Percentiles rank a stretch among this genome's conserved stretches.
Conservation (phyloP, 53 echinoderm and acorn worm genomes). For the Zoroaster sp. region DNA sequence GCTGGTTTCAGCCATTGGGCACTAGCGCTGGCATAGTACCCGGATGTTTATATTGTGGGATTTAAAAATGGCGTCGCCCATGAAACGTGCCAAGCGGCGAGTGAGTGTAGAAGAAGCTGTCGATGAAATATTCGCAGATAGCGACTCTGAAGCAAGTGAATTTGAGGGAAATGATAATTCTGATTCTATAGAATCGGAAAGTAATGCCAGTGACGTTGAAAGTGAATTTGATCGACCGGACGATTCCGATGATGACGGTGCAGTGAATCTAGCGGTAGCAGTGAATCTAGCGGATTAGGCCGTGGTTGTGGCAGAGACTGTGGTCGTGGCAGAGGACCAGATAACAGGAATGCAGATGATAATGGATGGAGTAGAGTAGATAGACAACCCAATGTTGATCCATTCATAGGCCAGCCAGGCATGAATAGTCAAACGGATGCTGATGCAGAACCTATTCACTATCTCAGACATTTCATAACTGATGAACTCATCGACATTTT, state of each 20-base stretch:
- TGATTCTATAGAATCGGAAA: no score
- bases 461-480: neutral
- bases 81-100: no score
- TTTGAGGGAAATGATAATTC: neutral
- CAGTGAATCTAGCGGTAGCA: no score
- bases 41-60: no score
- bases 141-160: neutral
- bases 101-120: neutral
- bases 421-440: slow-evolving; percentile 1
- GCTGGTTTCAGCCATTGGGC: no score
- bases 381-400: neutral
- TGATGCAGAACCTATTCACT: neutral
- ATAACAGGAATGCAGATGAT: neutral
- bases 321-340: neutral
- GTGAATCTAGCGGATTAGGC: no score
- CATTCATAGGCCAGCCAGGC: neutral
- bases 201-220: no score
- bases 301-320: neutral
- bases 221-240: no score
- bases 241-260: no score
- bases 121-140: neutral
- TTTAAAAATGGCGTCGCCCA: no score
- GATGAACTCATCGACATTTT: slow-evolving; percentile 13
- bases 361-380: neutral
- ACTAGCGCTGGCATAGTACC: no score